phyloP scores from a whole-genome alignment of 1,140 invertebrate species.

The Cephus cinctus region DNA sequence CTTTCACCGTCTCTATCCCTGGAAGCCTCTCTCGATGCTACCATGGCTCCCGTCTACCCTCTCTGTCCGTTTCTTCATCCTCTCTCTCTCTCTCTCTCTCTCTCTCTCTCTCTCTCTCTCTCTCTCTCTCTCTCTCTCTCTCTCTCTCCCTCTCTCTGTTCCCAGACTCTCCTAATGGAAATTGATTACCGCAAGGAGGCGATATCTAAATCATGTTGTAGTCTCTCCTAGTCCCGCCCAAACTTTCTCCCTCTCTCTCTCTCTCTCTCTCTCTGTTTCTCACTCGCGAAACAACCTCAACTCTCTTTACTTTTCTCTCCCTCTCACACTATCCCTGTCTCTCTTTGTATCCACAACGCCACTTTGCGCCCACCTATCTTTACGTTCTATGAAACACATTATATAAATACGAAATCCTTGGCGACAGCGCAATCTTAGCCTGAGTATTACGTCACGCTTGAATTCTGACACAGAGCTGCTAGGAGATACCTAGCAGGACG shows the following conservation, averaged over 20 bases:
- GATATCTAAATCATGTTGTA: constrained; percentile 49
- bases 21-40: not conserved
- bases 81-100: constrained; percentile 15
- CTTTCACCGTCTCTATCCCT: constrained; percentile 9
- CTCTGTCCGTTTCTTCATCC: not conserved
- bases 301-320: not conserved
- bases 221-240: constrained; percentile 29
- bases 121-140: constrained; percentile 10
- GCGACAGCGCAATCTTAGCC: constrained; percentile 31
- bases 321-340: too few relatives aligned
- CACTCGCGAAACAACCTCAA: too few relatives aligned
- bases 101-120: constrained; percentile 18
- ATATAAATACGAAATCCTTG: constrained; percentile 29
- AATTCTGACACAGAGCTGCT: too few relatives aligned
- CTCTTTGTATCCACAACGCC: too few relatives aligned
- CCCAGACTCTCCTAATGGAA: constrained; percentile 39
- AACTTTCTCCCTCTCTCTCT: constrained; percentile 1
- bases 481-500: too few relatives aligned
- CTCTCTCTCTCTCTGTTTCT: not conserved
- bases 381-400: constrained; percentile 35
- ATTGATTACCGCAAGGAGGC: constrained; percentile 49
- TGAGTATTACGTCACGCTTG: too few relatives aligned
- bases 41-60: not conserved
- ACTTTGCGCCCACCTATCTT: constrained; percentile 13
- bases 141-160: constrained; percentile 5